Evolutionary conservation across 37 sponge, comb jelly and placozoan species (phyloP), one percentile per base, ranked within the genome.

Genomic region (Halichondria panicea): DNA sequence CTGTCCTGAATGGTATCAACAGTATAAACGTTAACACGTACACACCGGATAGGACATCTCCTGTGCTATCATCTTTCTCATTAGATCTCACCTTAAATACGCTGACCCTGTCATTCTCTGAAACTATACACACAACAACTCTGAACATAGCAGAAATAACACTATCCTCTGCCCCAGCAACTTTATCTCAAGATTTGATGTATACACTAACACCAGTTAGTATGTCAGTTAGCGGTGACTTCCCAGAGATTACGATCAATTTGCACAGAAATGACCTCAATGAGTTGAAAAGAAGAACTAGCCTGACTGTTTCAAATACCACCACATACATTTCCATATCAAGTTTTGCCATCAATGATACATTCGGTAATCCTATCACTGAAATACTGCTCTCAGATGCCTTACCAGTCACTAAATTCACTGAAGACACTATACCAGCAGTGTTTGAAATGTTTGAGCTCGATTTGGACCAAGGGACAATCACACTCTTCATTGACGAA

Each of bases 21-120:
- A 72, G 80, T 40, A 34, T 74, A 0, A 40, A 21, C 18, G 96
- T 89, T 19, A 30, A 15, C 1, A 35, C 7, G 60, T 83, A 87
- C 55, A 82, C 76, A 1, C 58, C 87, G 62, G 96, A 95, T 48
- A 41, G 35, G 30, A 85, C 79, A 1, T 78, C 86, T 44, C 93
- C 93, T 35, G 7, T 41, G 55, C 78, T 95, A 36, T 53, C 44
- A 19, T 28, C 53, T 34, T 95, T 91, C 63, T 31, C 37, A 8
- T 22, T 95, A 12, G 88, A 90, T 58, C 44, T 95, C 39, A 88
- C 81, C 22, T 43, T 76, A 22, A 87, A 79, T 31, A 82, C 71
- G 4, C 58, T 95, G 24, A 76, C 81, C 19, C 70, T 95, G 35
- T 76, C 71, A 39, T 95, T 92, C 81, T 86, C 82, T 54, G 96